Evolutionary conservation across 2,113 vertebrate species (phyloP).

Genomic region (Brachyistius frenatus): DNA sequence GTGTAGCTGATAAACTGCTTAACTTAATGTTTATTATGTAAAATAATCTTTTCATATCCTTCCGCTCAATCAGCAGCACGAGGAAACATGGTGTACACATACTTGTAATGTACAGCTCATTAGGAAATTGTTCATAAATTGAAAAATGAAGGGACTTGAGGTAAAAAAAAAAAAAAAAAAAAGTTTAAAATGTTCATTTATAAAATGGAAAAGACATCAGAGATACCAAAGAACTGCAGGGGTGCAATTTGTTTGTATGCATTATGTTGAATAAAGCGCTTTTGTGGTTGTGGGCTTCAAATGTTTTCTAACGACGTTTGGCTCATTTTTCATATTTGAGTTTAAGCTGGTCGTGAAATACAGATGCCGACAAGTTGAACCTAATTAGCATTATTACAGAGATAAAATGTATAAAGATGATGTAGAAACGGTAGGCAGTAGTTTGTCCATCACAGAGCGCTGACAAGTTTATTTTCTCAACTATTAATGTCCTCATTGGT

Average conservation of each 20-base stretch:
- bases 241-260: neutral
- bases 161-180: too few species aligned
- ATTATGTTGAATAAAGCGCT: slow-evolving; percentile 34
- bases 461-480: slow-evolving; percentile 35
- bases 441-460: slow-evolving; percentile 33
- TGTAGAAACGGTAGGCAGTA: neutral
- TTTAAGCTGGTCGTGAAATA: neutral
- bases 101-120: too few species aligned
- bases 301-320: neutral
- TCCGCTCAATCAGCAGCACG: neutral
- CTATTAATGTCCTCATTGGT: slow-evolving; percentile 15
- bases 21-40: neutral
- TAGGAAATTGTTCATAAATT: too few species aligned
- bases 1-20: neutral
- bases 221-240: slow-evolving; percentile 8
- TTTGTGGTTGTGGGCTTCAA: neutral
- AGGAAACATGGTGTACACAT: too few species aligned
- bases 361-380: neutral
- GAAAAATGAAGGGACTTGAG: too few species aligned
- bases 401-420: neutral
- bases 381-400: neutral
- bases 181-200: neutral
- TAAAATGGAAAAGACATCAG: neutral
- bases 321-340: neutral
- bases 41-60: neutral